Evolutionary conservation across 2,113 vertebrate genomes (phyloP), one percentile per base, ranked within the genome.

Genomic region (Diphyllodes magnificus): DNA sequence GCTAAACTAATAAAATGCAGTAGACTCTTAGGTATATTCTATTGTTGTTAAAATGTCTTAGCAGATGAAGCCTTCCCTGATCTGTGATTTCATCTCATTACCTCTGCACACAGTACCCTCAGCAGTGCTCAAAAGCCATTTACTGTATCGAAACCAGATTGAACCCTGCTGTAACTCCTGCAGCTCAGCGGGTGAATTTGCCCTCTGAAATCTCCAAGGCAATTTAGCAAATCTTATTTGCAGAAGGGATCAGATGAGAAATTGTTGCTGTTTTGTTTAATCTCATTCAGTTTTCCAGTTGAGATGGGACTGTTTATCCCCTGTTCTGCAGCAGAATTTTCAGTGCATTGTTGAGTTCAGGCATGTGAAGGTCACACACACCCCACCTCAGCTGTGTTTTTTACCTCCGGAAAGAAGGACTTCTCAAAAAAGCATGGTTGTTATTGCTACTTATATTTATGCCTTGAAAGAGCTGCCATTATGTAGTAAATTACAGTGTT

Each of bases 401-500:
- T 82, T 63, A 42, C 17, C n/a, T 80, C 65, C 0, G 0, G 81
- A 88, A 88, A 30, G 10, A 71, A 37, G 30, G 28, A 57, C 24
- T 63, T 81, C 78, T 91, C 54, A 44, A 77, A 91, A 92, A 88
- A 89, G 40, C 71, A 88, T 0, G 0, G 8, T 47, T 71, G 33
- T 69, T 69, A 69, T 21, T 88, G 39, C 72, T 60, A 16, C 79
- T 82, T 86, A 31, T 15, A 63, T 89, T 94, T 44, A 54, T 28
- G 65, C 45, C 75, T 73, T 56, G 76, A 64, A 77, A 96, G 49
- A 82, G 50, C 71, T 93, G 75, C 40, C 71, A 61, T 93, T 90
- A 60, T 53, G 54, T 21, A 89, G 95, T 95, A 96, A 97, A 97
- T 96, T 94, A 93, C 42, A 90, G 88, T 73, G 75, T 93, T 92